Conservation (phyloP, 2,113 vertebrate genomes). For the Diglossa brunneiventris region DNA sequence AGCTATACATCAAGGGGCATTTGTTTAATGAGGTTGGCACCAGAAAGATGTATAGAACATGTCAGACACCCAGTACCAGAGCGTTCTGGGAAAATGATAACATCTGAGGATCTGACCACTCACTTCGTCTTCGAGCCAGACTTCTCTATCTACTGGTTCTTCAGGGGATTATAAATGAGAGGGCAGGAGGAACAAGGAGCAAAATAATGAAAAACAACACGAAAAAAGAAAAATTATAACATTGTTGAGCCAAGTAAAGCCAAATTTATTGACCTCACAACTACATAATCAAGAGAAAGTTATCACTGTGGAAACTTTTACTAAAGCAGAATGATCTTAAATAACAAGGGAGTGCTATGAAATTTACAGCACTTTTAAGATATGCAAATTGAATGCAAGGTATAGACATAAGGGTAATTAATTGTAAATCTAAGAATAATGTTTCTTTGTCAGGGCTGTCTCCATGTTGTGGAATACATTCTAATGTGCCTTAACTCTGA, state of each 20-base stretch:
- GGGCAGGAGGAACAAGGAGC: conserved; percentile 83
- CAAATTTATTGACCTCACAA: conserved; percentile 80
- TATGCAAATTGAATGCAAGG: conserved; percentile 97
- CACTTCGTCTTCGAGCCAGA: conserved; percentile 85
- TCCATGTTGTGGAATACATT: conserved; percentile 93
- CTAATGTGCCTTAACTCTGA: conserved; percentile 91
- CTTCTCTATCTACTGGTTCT: conserved; percentile 87
- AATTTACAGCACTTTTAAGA: conserved; percentile 91
- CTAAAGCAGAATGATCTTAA: conserved; percentile 79
- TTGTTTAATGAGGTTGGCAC: conserved; percentile 93
- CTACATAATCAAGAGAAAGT: conserved; percentile 75
- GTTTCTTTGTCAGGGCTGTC: conserved; percentile 96
- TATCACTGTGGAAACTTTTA: conserved; percentile 78
- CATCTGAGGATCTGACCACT: conserved; percentile 89
- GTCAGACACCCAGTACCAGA: conserved; percentile 88
- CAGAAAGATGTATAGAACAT: conserved; percentile 93
- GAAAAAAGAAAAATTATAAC: conserved; percentile 80
- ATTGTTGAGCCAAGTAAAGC: conserved; percentile 61
- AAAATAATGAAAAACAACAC: conserved; percentile 86
- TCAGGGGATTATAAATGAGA: conserved; percentile 91
- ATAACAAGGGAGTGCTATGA: conserved; percentile 85
- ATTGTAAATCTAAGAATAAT: conserved; percentile 99
- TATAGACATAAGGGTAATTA: conserved; percentile 98
- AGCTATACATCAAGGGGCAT: conserved; percentile 84
- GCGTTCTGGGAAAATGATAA: conserved; percentile 89